Conservation (phyloP, 1,140 invertebrate species). For the Acarapis woodi region DNA sequence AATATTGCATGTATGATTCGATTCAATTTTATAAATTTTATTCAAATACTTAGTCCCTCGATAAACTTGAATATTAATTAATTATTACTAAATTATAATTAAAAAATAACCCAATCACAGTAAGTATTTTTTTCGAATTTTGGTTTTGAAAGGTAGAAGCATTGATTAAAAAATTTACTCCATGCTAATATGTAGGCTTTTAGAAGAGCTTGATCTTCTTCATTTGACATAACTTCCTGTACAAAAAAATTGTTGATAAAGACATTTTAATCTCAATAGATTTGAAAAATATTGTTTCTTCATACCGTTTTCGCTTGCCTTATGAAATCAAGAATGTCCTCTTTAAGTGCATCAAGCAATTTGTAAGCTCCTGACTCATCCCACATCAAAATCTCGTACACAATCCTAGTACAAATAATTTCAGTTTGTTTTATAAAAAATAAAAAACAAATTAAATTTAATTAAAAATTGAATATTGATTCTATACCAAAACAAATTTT, state of each 20-base stretch:
- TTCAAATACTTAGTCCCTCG: too few species aligned
- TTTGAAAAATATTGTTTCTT: too few species aligned
- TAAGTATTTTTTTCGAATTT: too few species aligned
- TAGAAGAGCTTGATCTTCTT: slow-evolving; percentile 73
- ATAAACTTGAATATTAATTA: too few species aligned
- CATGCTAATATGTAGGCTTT: slow-evolving; percentile 89
- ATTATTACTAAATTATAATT: too few species aligned
- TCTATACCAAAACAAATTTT: slow-evolving; percentile 65
- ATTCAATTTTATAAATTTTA: too few species aligned
- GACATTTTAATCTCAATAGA: slow-evolving; percentile 1
- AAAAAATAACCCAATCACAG: too few species aligned
- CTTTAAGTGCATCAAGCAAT: slow-evolving; percentile 53
- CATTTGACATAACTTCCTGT: slow-evolving; percentile 49
- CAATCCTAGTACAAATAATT: slow-evolving; percentile 22
- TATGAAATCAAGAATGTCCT: slow-evolving; percentile 81
- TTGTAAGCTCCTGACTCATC: slow-evolving; percentile 58
- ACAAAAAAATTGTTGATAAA: slow-evolving; percentile 5
- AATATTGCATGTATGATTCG: too few species aligned
- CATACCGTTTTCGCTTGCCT: slow-evolving; percentile 14
- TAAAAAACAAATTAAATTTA: neutral
- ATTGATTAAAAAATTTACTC: slow-evolving; percentile 91
- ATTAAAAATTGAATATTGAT: slow-evolving; percentile 1
- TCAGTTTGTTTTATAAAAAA: slow-evolving; percentile 1
- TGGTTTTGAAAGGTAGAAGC: slow-evolving; percentile 78
- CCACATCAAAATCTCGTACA: slow-evolving; percentile 79